Evolutionary conservation across 2,113 vertebrate species (phyloP), one percentile per base, ranked within the genome.

Genomic region (Periophthalmodon schlosseri): DNA sequence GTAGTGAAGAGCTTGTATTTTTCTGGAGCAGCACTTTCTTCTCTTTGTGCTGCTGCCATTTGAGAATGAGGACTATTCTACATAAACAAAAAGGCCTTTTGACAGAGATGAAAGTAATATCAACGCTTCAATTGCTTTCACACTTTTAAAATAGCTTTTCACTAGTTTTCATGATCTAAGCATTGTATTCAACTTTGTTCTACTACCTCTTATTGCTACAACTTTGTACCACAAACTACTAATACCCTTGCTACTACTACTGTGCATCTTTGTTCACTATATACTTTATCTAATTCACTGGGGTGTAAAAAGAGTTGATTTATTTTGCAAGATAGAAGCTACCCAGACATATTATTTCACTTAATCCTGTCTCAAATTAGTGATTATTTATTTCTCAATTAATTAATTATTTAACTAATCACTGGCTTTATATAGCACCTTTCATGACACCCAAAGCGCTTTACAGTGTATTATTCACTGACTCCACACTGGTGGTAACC

Each of bases 21-120:
- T 13, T 15, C 23, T 28, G 12, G 24, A 61, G 58, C 23, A 33
- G 58, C 58, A 24, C 14, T 28, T 61, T 61, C 16, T 10, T 60
- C 9, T 34, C 20, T 21, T 68, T 72, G 24, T 39, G 23, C 44
- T 52, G 14, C 9, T 63, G 46, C 10, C 12, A 69, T 56, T 44
- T 61, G 23, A 71, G 64, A 67, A 16, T 4, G 13, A 10, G 13
- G 21, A 28, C 0, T 7, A 44, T 21, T 69, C 33, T 36, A 57
- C n/a, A 65, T 47, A 70, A 69, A 76, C 57, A 66, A 15, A 10
- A 39, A 18, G 49, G 15, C 14, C 56, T 72, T 70, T 78, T 56
- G 61, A 46, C 72, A 13, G 24, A 5, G 58, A 63, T 71, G 69
- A 50, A 16, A 11, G 68, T 7, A 65, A 64, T 61, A 44, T 23